Evolutionary conservation across 2,797 vertebrate species (phyloP), one percentile per base, ranked within the genome.

Genomic region (Sebastes wilsoni): DNA sequence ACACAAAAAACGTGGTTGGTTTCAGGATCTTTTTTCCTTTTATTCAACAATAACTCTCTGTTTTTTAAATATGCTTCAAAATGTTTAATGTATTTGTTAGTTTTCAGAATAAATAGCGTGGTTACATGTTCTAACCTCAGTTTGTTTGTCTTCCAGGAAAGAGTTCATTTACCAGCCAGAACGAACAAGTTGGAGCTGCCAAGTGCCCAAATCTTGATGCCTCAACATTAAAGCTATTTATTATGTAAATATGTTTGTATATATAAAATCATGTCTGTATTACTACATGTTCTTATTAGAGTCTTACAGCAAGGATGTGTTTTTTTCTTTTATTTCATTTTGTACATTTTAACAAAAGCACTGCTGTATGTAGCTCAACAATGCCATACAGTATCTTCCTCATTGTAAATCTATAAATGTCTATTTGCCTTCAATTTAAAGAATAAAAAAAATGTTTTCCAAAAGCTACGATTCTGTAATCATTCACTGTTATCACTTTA

Each of bases 141-240:
- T 32, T 74, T 84, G 0, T 79, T 91, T 87, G 25, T 86, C 66
- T 91, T 93, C 72, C 68, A 96, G 96, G 94, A 90, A 56, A 75
- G 95, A 95, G 78, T 96, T 96, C 82, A 86, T 93, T 32, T 94
- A 95, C 84, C 92, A 93, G 20, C 82, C 87, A 13, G 95, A 94
- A 20, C 64, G 65, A 72, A 85, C 86, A 42, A 94, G 81, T 68
- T 96, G 96, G 96, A 95, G 91, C 68, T 96, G 96, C 79, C 96
- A 96, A 87, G 89, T 55, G 2, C 89, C 93, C 28, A 93, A 90
- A 86, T 59, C 30, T 3, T 95, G 77, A 96, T 10, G 8, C 38
- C 18, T 62, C 20, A 20, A 12, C 20, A 28, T 62, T 5, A 22
- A 73, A 86, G 12, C 30, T 93, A 94, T 94, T 95, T 94, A 93